Conservation (phyloP, 1,140 invertebrate genomes). For the Plodia interpunctella region DNA sequence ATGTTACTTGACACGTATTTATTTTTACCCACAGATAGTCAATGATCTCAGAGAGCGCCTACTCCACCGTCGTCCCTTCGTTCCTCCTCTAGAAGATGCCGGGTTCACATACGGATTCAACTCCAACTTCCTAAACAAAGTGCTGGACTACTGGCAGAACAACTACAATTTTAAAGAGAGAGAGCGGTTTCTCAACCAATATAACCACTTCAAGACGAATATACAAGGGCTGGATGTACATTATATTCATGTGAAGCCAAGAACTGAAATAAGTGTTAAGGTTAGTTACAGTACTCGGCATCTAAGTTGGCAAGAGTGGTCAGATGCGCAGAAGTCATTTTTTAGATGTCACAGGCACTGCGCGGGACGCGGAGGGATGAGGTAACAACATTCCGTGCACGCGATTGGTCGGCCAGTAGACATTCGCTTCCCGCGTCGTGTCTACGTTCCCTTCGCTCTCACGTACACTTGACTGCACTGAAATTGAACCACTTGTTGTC, state of each 20-base stretch:
- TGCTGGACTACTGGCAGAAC: conserved; percentile 85
- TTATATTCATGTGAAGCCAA: conserved; percentile 63
- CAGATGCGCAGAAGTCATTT: no score
- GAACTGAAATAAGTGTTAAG: conserved; percentile 27
- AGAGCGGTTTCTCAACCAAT: conserved; percentile 83
- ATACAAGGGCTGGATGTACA: conserved; percentile 79
- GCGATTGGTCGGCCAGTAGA: no score
- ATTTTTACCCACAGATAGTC: conserved; percentile 72
- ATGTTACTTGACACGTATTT: no score
- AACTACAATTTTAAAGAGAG: conserved; percentile 84
- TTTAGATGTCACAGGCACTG: no score
- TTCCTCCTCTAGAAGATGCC: conserved; percentile 80
- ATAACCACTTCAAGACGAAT: conserved; percentile 84
- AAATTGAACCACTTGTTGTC: no score
- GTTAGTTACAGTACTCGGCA: conserved; percentile 39
- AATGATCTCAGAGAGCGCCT: conserved; percentile 81
- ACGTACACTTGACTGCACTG: no score
- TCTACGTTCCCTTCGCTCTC: no score
- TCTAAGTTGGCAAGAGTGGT: no score
- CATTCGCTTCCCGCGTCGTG: no score
- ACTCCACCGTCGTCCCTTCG: conserved; percentile 75
- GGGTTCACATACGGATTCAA: conserved; percentile 78
- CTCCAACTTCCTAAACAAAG: conserved; percentile 79
- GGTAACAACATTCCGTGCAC: no score
- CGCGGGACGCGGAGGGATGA: no score